Percentiles rank a stretch among this genome's conserved stretches.
Evolutionary conservation across 2,797 vertebrate genomes (phyloP).

Genomic region (Sebastes trivittatus): DNA sequence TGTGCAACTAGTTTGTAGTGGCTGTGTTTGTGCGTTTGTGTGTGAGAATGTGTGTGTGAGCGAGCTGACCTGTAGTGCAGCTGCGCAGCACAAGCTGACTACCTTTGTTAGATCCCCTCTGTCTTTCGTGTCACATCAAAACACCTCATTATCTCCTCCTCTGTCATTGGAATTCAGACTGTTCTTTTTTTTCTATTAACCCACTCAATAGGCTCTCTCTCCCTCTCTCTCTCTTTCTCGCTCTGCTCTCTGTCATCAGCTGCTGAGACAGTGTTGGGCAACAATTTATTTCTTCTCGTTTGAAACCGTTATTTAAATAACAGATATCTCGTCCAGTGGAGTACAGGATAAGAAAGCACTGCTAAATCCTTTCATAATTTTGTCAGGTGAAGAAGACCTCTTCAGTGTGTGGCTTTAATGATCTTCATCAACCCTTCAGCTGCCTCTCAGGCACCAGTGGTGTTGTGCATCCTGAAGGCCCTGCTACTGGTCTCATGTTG

Average conservation of each 20-base stretch:
- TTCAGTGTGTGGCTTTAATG: constrained; percentile 50
- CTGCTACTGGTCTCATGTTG: not conserved
- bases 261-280: constrained; percentile 65
- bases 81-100: constrained; percentile 68
- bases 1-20: constrained; percentile 38
- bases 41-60: constrained; percentile 13
- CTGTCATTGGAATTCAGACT: constrained; percentile 76
- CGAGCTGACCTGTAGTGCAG: constrained; percentile 77
- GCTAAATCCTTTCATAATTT: constrained; percentile 69
- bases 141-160: constrained; percentile 81
- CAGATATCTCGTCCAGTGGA: constrained; percentile 73
- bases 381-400: constrained; percentile 69
- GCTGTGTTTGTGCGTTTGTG: constrained; percentile 26
- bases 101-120: constrained; percentile 76
- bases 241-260: constrained; percentile 59
- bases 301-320: constrained; percentile 76
- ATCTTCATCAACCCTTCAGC: constrained; percentile 44
- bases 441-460: constrained; percentile 14
- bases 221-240: constrained; percentile 26
- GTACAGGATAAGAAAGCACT: constrained; percentile 66
- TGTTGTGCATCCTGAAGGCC: constrained; percentile 21
- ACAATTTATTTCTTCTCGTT: constrained; percentile 70
- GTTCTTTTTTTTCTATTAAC: constrained; percentile 69
- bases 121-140: constrained; percentile 83
- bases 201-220: constrained; percentile 64